A percentile compares a stretch with the other conserved stretches of the same genome.
Evolutionary conservation across 2,797 vertebrate genomes (phyloP).

Genomic region (Pipistrellus kuhlii): DNA sequence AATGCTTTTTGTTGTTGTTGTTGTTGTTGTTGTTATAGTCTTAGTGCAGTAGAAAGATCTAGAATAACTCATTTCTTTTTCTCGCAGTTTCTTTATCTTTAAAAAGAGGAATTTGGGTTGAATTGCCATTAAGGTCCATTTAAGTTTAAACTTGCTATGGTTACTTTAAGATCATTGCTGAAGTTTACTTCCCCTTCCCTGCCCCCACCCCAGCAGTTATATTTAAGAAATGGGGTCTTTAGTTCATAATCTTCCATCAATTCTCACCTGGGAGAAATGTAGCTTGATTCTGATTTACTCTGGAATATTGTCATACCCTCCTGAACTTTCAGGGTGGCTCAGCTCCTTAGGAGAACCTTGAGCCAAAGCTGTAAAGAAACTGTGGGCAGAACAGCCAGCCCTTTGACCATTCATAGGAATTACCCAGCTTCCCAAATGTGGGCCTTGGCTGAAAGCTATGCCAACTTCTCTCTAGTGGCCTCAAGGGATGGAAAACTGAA

Average conservation of each 20-base stretch:
- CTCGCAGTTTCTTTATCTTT: neutral
- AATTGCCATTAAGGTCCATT: conserved; percentile 17
- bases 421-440: neutral
- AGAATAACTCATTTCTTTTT: neutral
- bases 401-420: neutral
- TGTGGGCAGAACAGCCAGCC: neutral
- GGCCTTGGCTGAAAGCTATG: neutral
- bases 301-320: neutral
- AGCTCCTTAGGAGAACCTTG: neutral
- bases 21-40: neutral
- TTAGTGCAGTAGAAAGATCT: neutral
- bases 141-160: conserved; percentile 6
- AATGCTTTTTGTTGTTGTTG: neutral
- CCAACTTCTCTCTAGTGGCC: neutral
- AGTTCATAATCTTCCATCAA: neutral
- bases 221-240: neutral
- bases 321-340: neutral
- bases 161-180: neutral
- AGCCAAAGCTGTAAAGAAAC: neutral
- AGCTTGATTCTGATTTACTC: neutral
- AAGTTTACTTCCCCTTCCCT: neutral
- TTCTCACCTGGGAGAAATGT: neutral
- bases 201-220: too few relatives aligned
- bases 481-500: neutral
- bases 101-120: neutral